Conservation (phyloP, 2,888 invertebrate genomes). For the Pammene fasciana region DNA sequence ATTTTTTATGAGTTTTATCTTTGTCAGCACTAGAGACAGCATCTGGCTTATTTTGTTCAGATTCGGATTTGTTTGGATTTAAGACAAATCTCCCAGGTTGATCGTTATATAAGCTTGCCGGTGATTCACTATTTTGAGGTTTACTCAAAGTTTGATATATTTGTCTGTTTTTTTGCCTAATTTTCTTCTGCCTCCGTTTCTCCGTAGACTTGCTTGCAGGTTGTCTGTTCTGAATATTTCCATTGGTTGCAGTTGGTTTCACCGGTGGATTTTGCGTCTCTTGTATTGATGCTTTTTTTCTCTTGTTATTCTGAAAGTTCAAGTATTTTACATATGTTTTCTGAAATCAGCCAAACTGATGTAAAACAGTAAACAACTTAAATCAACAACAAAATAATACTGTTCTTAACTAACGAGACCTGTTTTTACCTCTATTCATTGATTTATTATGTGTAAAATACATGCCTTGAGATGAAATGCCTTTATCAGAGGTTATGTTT, state of each 20-base stretch:
- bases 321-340: too few species aligned
- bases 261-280: not conserved
- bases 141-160: constrained; percentile 36
- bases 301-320: constrained; percentile 41
- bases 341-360: too few species aligned
- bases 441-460: too few species aligned
- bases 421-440: not conserved
- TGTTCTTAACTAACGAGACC: too few species aligned
- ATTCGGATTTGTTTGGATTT: constrained; percentile 25
- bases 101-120: not conserved
- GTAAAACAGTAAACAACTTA: too few species aligned
- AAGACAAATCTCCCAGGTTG: constrained; percentile 35
- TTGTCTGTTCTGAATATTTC: constrained; percentile 26
- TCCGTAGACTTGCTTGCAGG: constrained; percentile 36
- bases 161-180: constrained; percentile 35
- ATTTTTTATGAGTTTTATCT: not conserved
- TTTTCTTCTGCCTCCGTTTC: constrained; percentile 43
- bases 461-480: too few species aligned
- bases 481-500: constrained; percentile 37
- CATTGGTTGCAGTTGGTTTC: constrained; percentile 21
- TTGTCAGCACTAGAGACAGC: not conserved
- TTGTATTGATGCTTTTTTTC: constrained; percentile 24
- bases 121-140: not conserved
- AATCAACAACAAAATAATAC: too few species aligned
- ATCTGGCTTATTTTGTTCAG: not conserved